Conservation (phyloP, 2,797 vertebrate genomes). For the Poecilia picta region DNA sequence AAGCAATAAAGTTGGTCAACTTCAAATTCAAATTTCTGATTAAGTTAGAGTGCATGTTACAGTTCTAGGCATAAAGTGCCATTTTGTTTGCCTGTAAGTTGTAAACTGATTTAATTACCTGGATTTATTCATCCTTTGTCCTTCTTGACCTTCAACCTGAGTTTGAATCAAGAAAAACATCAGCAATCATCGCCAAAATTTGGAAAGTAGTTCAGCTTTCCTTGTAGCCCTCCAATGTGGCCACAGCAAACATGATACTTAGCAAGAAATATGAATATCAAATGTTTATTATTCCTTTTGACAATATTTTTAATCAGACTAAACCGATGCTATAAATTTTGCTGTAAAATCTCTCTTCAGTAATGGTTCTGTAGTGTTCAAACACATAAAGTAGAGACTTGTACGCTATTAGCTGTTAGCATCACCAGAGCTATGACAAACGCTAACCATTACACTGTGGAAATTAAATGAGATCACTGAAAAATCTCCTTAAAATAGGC, state of each 20-base stretch:
- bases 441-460: background rate
- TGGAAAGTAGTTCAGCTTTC: background rate
- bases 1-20: background rate
- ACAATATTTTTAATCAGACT: background rate
- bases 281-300: background rate
- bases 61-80: background rate
- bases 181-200: background rate
- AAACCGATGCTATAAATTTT: background rate
- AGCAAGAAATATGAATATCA: background rate
- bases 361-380: background rate
- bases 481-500: background rate
- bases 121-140: background rate
- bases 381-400: background rate
- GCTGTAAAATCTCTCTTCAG: background rate
- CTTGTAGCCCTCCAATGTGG: background rate
- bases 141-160: background rate
- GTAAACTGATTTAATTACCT: background rate
- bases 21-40: background rate
- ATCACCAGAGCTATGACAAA: background rate
- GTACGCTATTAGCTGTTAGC: background rate
- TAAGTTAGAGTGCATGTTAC: background rate
- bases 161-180: background rate
- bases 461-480: background rate
- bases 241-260: background rate
- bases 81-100: background rate